These are phyloP conservation scores for Tyrannus savana DNA, from an alignment of 2,113 vertebrate species.

Conservation along the genomic window DNA sequence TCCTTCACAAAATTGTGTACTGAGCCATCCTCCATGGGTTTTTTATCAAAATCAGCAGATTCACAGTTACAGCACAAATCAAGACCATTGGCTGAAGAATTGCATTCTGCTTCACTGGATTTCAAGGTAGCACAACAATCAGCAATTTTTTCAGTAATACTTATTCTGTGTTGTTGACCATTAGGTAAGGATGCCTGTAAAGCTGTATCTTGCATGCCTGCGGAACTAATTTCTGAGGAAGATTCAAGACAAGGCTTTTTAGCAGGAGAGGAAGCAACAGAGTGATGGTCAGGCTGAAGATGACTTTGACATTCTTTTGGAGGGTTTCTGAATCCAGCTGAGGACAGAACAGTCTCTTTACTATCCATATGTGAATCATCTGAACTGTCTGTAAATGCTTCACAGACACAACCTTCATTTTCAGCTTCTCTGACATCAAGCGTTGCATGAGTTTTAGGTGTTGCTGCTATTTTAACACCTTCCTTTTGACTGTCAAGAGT, in stretches of 20 bases:
- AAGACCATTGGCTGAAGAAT: slow-evolving; percentile 15
- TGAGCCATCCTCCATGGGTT: slow-evolving; percentile 78
- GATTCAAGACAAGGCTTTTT: slow-evolving; percentile 61
- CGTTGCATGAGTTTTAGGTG: slow-evolving; percentile 67
- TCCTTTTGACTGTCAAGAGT: slow-evolving; percentile 71
- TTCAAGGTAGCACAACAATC: slow-evolving; percentile 47
- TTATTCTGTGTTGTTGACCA: not conserved
- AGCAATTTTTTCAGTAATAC: slow-evolving; percentile 7
- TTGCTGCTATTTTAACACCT: slow-evolving; percentile 48
- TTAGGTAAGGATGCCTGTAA: slow-evolving; percentile 24
- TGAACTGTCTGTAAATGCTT: slow-evolving; percentile 62
- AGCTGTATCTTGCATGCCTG: not conserved
- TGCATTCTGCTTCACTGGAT: slow-evolving; percentile 67
- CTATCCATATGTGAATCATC: slow-evolving; percentile 54
- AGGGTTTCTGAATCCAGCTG: slow-evolving; percentile 67
- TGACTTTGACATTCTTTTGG: slow-evolving; percentile 59
- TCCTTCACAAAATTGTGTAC: slow-evolving; percentile 93
- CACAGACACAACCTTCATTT: slow-evolving; percentile 62
- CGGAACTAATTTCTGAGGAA: slow-evolving; percentile 31
- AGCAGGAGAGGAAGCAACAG: slow-evolving; percentile 15
- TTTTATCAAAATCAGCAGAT: slow-evolving; percentile 67
- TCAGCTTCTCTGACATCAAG: slow-evolving; percentile 69
- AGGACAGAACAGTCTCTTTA: slow-evolving; percentile 65
- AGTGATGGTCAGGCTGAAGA: slow-evolving; percentile 48
- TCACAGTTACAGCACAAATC: slow-evolving; percentile 77